Evolutionary conservation across 1,140 invertebrate genomes (phyloP), one percentile per base, ranked within the genome.

Genomic region (Caenorhabditis inopinata): DNA sequence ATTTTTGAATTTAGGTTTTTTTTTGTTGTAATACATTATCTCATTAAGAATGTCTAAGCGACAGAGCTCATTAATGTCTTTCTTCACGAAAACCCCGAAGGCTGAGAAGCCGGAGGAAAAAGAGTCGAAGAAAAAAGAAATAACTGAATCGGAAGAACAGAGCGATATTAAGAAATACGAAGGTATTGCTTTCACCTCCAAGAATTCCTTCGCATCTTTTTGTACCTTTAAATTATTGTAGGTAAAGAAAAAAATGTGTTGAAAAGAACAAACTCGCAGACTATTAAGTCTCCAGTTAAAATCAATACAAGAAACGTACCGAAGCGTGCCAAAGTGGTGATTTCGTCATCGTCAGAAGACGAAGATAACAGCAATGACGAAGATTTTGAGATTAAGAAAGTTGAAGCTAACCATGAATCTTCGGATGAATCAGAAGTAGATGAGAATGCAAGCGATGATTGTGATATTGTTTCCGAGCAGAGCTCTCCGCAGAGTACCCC

Each of bases 391-490:
- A 68, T 68, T 29, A 68, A 68, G 21, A 32, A 68, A 18, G 58
- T 4, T 2, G 58, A 68, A 68, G 58, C 51, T 6, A 14, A 11
- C 2, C 32, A 68, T 21, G 58, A 68, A 21, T 68, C 58, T 11
- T 42, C 58, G 25, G 58, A 68, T 16, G 58, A 42, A 14, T 68
- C 58, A 18, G 58, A 68, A 16, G 58, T 6, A 1, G 58, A 68
- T n/a, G 58, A 68, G n/a, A 68, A 68, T 42, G 58, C 58, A 18
- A 68, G 58, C 35, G 51, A 58, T 42, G 58, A 68, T 42, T 68
- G 58, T 29, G 58, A 68, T 9, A 32, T 68, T 23, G 27, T 25
- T 38, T n/a, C n/a, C n/a, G n/a, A n/a, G n/a, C n/a, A n/a, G n/a
- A 21, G 38, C 23, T 42, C 38, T 5, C 38, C 38, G 14, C 29